These are phyloP conservation scores for Chironomus tepperi DNA, from an alignment of 1,140 invertebrate genomes.

Conservation along the genomic window DNA sequence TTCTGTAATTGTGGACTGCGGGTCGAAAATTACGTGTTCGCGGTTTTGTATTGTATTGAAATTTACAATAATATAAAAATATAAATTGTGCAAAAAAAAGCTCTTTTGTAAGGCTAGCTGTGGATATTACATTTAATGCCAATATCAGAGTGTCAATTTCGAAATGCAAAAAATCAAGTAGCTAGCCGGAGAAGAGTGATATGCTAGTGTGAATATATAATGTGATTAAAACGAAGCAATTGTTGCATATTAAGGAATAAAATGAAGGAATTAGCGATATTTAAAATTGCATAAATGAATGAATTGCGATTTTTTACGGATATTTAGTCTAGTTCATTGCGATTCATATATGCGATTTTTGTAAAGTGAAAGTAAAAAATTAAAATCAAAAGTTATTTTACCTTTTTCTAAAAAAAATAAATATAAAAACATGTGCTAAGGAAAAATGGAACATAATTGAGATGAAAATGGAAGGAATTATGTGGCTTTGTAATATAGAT, in stretches of 20 bases:
- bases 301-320: background rate
- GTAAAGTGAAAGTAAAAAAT: constrained; percentile 20
- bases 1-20: background rate
- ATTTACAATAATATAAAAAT: background rate
- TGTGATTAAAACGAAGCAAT: background rate
- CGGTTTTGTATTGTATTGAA: background rate
- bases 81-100: background rate
- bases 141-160: background rate
- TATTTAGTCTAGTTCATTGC: background rate
- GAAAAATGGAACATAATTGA: background rate
- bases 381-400: constrained; percentile 19
- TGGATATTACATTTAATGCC: background rate
- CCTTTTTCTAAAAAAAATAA: background rate
- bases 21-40: background rate
- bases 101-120: background rate
- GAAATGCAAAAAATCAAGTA: background rate
- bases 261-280: background rate
- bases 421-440: background rate
- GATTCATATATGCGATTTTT: background rate
- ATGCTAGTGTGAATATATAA: background rate
- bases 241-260: background rate
- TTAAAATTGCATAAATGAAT: constrained; percentile 1
- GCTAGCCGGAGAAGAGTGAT: background rate
- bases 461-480: background rate
- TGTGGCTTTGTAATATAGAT: constrained; percentile 3